Conservation (phyloP, 2,797 vertebrate genomes). For the Capromys pilorides region DNA sequence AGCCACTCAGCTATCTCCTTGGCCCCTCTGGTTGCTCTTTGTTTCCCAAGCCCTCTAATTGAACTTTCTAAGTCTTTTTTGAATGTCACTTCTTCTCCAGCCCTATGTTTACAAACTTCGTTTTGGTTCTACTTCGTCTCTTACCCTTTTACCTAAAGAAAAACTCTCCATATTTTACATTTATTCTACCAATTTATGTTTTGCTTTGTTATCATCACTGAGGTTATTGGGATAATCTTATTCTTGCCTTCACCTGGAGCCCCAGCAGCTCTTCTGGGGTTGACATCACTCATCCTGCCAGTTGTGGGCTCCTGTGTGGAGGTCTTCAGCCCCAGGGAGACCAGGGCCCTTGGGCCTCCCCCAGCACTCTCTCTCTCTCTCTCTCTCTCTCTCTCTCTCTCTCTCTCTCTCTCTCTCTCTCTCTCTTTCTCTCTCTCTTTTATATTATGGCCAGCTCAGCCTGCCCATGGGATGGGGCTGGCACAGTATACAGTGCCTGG, state of each 20-base stretch:
- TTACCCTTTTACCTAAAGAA: not conserved
- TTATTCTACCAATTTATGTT: not conserved
- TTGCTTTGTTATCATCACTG: not conserved
- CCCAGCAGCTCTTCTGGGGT: not conserved
- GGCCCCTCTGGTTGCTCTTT: too few species aligned
- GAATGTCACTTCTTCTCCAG: not conserved
- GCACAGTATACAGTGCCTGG: too few species aligned
- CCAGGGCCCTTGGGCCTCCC: fast-evolving
- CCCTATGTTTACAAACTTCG: not conserved
- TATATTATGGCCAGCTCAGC: too few species aligned
- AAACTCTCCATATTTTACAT: not conserved
- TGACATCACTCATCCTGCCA: not conserved
- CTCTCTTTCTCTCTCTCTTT: too few species aligned
- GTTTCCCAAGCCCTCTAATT: too few species aligned
- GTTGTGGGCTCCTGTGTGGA: fast-evolving
- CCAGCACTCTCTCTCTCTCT: not conserved
- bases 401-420: not conserved
- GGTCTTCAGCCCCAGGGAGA: not conserved
- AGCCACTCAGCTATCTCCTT: too few species aligned
- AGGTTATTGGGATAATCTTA: not conserved
- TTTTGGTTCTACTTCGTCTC: not conserved
- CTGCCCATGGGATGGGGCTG: too few species aligned
- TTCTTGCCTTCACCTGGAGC: not conserved
- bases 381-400: not conserved
- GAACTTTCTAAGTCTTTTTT: not conserved